Conservation (phyloP, 2,888 invertebrate genomes). For the Chorisops tibialis region DNA sequence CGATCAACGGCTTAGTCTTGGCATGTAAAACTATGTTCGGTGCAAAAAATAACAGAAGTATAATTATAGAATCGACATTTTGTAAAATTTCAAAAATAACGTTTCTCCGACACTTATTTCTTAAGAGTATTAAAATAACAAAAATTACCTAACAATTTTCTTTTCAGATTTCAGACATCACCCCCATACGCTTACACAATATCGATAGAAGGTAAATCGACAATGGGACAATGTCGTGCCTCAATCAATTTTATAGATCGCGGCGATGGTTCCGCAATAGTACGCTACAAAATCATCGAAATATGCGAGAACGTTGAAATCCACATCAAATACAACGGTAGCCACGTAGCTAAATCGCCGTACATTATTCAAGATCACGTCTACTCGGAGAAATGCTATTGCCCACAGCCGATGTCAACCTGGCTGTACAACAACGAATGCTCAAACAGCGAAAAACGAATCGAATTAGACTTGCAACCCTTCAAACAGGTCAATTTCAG, state of each 20-base stretch:
- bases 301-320: slow-evolving; percentile 71
- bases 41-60: too few species aligned
- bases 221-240: slow-evolving; percentile 62
- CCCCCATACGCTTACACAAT: slow-evolving; percentile 55
- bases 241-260: slow-evolving; percentile 76
- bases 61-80: too few species aligned
- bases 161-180: slow-evolving; percentile 57
- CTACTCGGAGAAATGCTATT: slow-evolving; percentile 80
- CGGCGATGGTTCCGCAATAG: slow-evolving; percentile 78
- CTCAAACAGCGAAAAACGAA: slow-evolving; percentile 62
- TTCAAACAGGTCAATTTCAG: slow-evolving; percentile 72
- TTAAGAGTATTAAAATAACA: neutral
- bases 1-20: too few species aligned
- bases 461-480: slow-evolving; percentile 65
- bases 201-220: slow-evolving; percentile 58
- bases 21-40: too few species aligned
- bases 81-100: too few species aligned
- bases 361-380: slow-evolving; percentile 55
- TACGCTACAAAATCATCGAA: slow-evolving; percentile 77
- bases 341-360: slow-evolving; percentile 47
- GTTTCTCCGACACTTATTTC: slow-evolving; percentile 19
- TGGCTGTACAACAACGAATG: slow-evolving; percentile 72
- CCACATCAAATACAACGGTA: slow-evolving; percentile 56
- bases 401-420: slow-evolving; percentile 64
- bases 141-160: neutral